Conservation (phyloP, 2,797 vertebrate species). For the Sebastes dallii region DNA sequence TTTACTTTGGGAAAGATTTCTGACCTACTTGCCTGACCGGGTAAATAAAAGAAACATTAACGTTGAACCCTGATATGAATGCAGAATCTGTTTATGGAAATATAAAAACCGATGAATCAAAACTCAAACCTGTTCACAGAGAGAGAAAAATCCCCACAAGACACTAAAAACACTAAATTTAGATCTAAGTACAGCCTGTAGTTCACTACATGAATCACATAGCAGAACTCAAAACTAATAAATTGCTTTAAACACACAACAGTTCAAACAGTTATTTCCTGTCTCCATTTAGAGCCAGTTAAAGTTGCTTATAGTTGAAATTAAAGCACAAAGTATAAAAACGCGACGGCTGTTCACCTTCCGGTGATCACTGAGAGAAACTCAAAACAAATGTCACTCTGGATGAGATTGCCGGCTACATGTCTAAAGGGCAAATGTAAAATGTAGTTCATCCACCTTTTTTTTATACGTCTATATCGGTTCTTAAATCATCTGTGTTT, state of each 20-base stretch:
- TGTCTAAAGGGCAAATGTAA: conserved; percentile 69
- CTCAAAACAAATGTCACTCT: conserved; percentile 53
- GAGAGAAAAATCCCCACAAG: neutral
- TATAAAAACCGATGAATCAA: neutral
- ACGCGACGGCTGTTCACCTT: conserved; percentile 18
- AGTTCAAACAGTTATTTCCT: conserved; percentile 19
- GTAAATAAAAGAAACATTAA: too few species aligned
- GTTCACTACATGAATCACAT: neutral
- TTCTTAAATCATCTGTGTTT: conserved; percentile 69
- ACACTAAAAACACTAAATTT: neutral
- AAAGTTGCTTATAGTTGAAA: conserved; percentile 16
- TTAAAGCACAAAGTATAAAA: conserved; percentile 33
- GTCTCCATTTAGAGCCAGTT: neutral
- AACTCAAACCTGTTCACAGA: neutral
- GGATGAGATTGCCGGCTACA: conserved; percentile 45
- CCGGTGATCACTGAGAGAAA: conserved; percentile 32
- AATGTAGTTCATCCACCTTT: conserved; percentile 63
- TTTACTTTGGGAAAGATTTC: too few species aligned
- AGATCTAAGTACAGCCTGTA: neutral
- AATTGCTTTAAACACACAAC: neutral
- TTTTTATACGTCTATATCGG: conserved; percentile 45
- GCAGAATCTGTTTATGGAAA: neutral
- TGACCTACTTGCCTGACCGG: too few species aligned
- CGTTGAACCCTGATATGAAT: neutral
- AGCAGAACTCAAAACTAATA: neutral